Evolutionary conservation across 2,888 invertebrate species (phyloP).

Genomic region (Diachrysia chrysitis): DNA sequence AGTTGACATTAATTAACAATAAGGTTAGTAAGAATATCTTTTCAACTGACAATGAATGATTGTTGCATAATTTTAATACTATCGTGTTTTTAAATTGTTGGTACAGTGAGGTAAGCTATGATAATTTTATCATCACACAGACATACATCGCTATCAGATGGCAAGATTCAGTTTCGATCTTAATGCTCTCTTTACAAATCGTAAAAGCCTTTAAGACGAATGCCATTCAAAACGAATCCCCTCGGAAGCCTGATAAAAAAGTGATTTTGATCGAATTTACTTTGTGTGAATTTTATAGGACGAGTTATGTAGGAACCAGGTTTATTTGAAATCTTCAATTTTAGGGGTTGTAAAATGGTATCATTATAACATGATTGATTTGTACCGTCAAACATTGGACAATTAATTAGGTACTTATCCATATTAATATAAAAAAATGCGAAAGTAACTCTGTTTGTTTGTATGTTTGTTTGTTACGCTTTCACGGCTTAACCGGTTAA

Average conservation of each 20-base stretch:
- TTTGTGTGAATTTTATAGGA: constrained; percentile 5
- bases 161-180: constrained; percentile 5
- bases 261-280: constrained; percentile 20
- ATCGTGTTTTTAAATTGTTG: background rate
- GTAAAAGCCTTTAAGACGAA: constrained; percentile 2
- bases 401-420: too few relatives aligned
- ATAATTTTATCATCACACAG: background rate
- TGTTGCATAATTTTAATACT: too few relatives aligned
- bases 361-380: background rate
- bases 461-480: too few relatives aligned
- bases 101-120: too few relatives aligned
- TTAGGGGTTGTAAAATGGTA: background rate
- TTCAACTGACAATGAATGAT: too few relatives aligned
- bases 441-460: too few relatives aligned
- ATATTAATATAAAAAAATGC: too few relatives aligned
- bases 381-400: background rate
- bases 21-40: too few relatives aligned
- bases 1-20: too few relatives aligned
- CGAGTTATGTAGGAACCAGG: background rate
- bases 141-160: constrained; percentile 5
- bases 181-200: constrained; percentile 8
- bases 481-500: too few relatives aligned
- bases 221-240: constrained; percentile 28
- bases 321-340: constrained; percentile 23
- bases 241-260: constrained; percentile 11